These are phyloP conservation scores for Eidolon dupreanum DNA, from an alignment of 2,797 vertebrate genomes.

Conservation along the genomic window DNA sequence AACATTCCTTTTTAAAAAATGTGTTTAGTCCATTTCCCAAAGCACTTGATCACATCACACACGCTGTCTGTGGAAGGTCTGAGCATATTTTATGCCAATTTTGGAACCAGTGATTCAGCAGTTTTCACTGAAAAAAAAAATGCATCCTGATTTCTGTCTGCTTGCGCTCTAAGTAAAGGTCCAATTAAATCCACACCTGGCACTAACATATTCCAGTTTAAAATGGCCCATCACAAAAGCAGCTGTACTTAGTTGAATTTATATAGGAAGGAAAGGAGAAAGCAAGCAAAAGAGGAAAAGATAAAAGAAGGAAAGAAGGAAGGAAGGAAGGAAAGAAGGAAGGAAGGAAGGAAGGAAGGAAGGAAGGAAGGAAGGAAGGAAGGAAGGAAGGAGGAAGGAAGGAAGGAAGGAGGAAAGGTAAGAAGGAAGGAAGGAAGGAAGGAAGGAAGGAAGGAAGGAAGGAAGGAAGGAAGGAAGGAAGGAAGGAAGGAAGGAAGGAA, in stretches of 20 bases:
- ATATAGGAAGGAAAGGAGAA: conserved; percentile 20
- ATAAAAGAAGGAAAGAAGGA: neutral
- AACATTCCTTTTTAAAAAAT: conserved; percentile 67
- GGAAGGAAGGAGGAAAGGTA: neutral
- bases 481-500: neutral
- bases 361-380: neutral
- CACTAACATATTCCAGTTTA: conserved; percentile 60
- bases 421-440: neutral
- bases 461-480: neutral
- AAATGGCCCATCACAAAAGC: conserved; percentile 62
- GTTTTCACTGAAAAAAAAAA: conserved; percentile 69
- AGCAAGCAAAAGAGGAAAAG: neutral
- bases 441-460: neutral
- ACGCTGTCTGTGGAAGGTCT: conserved; percentile 75
- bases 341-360: neutral
- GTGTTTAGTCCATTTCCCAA: conserved; percentile 77
- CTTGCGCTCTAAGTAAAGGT: conserved; percentile 69
- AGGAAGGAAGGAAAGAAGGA: neutral
- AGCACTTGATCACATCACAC: conserved; percentile 76
- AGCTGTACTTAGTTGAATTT: conserved; percentile 58
- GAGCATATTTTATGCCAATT: conserved; percentile 73
- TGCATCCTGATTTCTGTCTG: conserved; percentile 78
- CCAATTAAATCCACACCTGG: conserved; percentile 80
- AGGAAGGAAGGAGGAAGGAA: neutral
- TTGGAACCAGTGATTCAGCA: conserved; percentile 82